Conservation (phyloP, 2,888 invertebrate species). For the Pilophorus perplexus region DNA sequence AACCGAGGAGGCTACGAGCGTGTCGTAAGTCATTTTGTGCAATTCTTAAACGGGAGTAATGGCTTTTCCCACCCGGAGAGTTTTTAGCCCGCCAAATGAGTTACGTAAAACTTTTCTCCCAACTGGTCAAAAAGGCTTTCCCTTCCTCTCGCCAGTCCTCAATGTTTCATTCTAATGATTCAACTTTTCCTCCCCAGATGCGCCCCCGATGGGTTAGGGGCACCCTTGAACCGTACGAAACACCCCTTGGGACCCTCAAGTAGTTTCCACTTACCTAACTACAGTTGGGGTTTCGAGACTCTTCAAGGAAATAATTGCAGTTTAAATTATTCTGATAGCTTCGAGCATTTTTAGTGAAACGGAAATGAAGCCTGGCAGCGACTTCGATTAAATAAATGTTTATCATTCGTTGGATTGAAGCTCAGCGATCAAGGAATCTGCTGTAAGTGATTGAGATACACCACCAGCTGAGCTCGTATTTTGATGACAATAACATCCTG, state of each 20-base stretch:
- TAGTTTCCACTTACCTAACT: not conserved
- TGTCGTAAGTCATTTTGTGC: not conserved
- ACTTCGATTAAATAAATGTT: too few species aligned
- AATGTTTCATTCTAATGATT: conserved; percentile 29
- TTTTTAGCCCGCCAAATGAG: conserved; percentile 9
- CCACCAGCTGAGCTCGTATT: too few species aligned
- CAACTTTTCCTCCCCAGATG: not conserved
- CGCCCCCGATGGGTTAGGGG: not conserved
- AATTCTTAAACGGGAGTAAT: conserved; percentile 8
- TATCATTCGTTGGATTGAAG: too few species aligned
- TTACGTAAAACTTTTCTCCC: conserved; percentile 10
- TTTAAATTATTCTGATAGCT: too few species aligned
- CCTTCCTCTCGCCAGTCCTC: not conserved
- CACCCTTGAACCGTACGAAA: not conserved
- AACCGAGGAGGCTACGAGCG: too few species aligned
- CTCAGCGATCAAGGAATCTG: too few species aligned
- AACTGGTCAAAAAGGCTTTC: not conserved
- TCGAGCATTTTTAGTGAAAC: too few species aligned
- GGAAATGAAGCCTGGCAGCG: too few species aligned
- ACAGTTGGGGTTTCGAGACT: too few species aligned
- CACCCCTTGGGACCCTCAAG: not conserved
- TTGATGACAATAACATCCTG: too few species aligned
- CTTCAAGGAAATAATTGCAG: too few species aligned
- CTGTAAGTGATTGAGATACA: too few species aligned
- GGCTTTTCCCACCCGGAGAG: not conserved